Conservation (phyloP, 1,140 invertebrate species). For the Paraescarpia echinospica region DNA sequence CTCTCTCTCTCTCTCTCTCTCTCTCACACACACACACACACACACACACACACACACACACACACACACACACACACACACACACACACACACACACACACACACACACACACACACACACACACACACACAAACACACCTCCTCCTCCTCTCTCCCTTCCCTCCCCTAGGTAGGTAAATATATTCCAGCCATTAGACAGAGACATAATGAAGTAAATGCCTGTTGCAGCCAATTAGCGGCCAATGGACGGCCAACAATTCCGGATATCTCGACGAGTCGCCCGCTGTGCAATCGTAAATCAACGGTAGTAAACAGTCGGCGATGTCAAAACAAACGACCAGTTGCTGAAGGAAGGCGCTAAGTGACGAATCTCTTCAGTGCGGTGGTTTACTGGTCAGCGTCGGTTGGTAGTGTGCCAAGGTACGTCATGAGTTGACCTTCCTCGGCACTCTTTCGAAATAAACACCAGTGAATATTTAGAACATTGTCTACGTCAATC, state of each 20-base stretch:
- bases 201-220: not conserved
- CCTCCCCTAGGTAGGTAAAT: not conserved
- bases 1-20: too few relatives aligned
- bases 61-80: too few relatives aligned
- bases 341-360: not conserved
- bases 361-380: not conserved
- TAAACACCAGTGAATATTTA: not conserved
- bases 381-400: not conserved
- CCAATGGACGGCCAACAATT: not conserved
- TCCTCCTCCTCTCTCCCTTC: too few relatives aligned
- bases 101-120: too few relatives aligned
- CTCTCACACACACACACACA: too few relatives aligned
- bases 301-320: not conserved
- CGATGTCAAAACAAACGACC: not conserved
- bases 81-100: too few relatives aligned
- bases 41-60: too few relatives aligned
- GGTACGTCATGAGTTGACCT: not conserved
- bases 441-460: not conserved
- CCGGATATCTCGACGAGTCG: not conserved
- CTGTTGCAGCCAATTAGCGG: not conserved
- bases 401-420: too few relatives aligned
- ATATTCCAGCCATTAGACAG: not conserved
- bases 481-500: not conserved
- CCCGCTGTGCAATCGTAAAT: not conserved
- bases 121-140: too few relatives aligned